These are phyloP conservation scores for Xyrichtys novacula DNA, from an alignment of 2,797 vertebrate species.

Conservation along the genomic window DNA sequence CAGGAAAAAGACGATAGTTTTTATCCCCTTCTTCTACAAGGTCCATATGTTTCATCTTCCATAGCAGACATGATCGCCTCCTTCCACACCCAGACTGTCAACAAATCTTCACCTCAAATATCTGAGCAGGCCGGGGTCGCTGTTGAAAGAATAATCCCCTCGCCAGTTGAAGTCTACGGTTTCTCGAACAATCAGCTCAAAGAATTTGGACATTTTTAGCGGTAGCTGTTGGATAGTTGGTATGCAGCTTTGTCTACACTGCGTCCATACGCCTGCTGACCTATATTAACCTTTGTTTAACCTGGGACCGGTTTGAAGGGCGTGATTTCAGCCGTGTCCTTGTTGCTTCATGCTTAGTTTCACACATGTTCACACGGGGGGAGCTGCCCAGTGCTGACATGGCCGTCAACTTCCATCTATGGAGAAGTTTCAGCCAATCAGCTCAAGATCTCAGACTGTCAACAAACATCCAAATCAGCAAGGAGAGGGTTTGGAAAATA, in stretches of 20 bases:
- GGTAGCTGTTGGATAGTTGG: background rate
- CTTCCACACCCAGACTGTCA: slow-evolving; percentile 63
- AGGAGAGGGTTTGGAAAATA: slow-evolving; percentile 5
- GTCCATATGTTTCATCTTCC: slow-evolving; percentile 70
- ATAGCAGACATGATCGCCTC: slow-evolving; percentile 47
- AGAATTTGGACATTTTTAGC: slow-evolving; percentile 15
- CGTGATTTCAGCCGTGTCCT: slow-evolving; percentile 9
- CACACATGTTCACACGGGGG: slow-evolving; percentile 27
- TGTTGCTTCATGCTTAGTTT: slow-evolving; percentile 26
- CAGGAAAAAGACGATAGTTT: slow-evolving; percentile 69
- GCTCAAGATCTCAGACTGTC: background rate
- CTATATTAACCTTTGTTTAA: slow-evolving; percentile 34
- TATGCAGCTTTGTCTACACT: background rate
- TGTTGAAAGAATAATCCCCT: slow-evolving; percentile 22
- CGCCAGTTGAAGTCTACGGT: slow-evolving; percentile 17
- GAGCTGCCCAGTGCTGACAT: slow-evolving; percentile 32
- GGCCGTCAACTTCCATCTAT: background rate
- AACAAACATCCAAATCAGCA: background rate
- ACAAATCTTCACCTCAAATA: slow-evolving; percentile 63
- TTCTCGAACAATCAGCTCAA: slow-evolving; percentile 26
- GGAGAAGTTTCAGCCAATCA: too few relatives aligned
- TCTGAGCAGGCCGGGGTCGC: slow-evolving; percentile 30
- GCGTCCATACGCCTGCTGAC: background rate
- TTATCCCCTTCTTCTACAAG: slow-evolving; percentile 60
- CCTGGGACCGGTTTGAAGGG: slow-evolving; percentile 12